phyloP scores from a whole-genome alignment of 2,888 invertebrate species.

The Slavum lentiscoides region DNA sequence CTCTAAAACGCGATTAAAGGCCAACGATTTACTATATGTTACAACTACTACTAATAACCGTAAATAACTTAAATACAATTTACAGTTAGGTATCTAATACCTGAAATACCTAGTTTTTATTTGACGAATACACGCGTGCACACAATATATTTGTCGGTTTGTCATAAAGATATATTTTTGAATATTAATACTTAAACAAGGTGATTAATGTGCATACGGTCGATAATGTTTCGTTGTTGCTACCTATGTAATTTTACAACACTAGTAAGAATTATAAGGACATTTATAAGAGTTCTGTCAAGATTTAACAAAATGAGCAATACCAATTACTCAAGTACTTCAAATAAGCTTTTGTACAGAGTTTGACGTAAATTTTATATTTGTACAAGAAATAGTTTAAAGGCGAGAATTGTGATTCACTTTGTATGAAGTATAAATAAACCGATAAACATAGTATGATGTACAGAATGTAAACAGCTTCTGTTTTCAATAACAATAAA shows the following conservation, averaged over 20 bases:
- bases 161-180: not conserved
- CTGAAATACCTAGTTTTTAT: not conserved
- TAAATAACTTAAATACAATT: constrained; percentile 1
- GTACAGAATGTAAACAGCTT: not conserved
- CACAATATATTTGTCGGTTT: not conserved
- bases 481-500: not conserved
- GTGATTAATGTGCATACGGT: not conserved
- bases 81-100: not conserved
- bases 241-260: not conserved
- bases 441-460: too few relatives aligned
- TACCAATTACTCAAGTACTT: not conserved
- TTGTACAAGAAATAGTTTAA: not conserved
- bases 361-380: not conserved
- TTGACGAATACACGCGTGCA: not conserved
- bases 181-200: too few relatives aligned
- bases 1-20: not conserved
- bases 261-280: not conserved
- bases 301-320: constrained; percentile 5
- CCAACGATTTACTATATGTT: not conserved
- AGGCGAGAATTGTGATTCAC: not conserved
- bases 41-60: not conserved
- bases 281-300: not conserved
- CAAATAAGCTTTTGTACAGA: not conserved
- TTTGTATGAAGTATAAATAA: not conserved
- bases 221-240: not conserved